phyloP scores from a whole-genome alignment of 2,113 vertebrate species.

The Indri indri region DNA sequence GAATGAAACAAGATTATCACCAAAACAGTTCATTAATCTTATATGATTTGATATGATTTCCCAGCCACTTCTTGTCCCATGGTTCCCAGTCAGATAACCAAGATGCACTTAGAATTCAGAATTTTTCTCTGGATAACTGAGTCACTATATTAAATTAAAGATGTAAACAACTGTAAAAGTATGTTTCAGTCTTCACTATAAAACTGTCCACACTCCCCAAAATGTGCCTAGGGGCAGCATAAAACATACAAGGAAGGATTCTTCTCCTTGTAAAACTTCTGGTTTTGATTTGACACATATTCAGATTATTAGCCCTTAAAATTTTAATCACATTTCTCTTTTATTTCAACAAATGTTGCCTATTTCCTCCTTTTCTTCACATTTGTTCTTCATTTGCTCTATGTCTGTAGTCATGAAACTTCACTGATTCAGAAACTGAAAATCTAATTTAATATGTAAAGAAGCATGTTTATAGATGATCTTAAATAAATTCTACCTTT shows the following conservation, averaged over 20 bases:
- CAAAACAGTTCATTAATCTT: not conserved
- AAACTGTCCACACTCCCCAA: not conserved
- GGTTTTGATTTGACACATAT: slow-evolving; percentile 20
- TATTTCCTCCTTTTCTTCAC: not conserved
- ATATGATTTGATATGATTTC: not conserved
- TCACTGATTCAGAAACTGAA: slow-evolving; percentile 20
- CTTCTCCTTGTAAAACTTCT: not conserved
- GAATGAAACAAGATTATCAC: not conserved
- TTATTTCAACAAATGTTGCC: slow-evolving; percentile 47
- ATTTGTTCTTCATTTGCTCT: not conserved
- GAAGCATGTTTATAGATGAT: not conserved
- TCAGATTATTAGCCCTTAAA: slow-evolving; percentile 24
- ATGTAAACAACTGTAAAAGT: not conserved
- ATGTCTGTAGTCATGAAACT: not conserved
- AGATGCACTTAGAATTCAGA: not conserved
- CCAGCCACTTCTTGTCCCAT: not conserved
- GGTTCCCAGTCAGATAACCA: not conserved
- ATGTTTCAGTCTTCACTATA: not conserved
- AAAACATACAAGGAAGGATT: not conserved
- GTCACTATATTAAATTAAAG: not conserved
- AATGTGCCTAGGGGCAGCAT: not conserved
- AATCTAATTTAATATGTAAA: slow-evolving; percentile 24
- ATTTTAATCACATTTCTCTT: slow-evolving; percentile 8
- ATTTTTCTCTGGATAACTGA: not conserved
- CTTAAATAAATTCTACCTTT: slow-evolving; percentile 21